These are phyloP conservation scores for Neosalanx taihuensis DNA, from an alignment of 2,797 vertebrate species.

Conservation along the genomic window DNA sequence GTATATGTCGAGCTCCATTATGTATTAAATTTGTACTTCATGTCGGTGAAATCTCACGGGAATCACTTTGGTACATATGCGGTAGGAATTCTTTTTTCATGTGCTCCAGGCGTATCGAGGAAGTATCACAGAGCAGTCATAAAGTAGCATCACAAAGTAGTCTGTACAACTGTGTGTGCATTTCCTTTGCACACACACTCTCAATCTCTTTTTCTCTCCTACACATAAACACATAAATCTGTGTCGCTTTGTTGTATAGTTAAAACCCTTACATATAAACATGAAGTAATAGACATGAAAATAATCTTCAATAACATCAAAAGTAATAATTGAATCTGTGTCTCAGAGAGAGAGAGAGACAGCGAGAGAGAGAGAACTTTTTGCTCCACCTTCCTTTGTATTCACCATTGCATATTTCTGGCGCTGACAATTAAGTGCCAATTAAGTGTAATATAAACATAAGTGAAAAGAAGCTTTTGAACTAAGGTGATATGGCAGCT, in stretches of 20 bases:
- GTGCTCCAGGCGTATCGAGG: not conserved
- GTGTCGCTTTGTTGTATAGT: not conserved
- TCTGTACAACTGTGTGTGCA: not conserved
- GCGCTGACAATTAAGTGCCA: too few species aligned
- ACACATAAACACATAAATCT: not conserved
- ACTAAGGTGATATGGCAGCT: slow-evolving; percentile 61
- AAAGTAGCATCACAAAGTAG: not conserved
- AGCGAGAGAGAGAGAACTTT: too few species aligned
- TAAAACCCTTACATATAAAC: not conserved
- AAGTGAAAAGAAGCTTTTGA: slow-evolving; percentile 59
- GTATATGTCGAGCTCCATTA: not conserved
- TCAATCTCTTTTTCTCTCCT: not conserved
- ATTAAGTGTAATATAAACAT: slow-evolving; percentile 31
- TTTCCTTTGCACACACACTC: not conserved
- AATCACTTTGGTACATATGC: not conserved
- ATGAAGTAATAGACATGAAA: not conserved
- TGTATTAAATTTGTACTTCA: not conserved
- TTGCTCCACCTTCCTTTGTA: too few species aligned
- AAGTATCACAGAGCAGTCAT: not conserved
- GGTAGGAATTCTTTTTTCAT: too few species aligned
- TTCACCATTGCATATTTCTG: too few species aligned
- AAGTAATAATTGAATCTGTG: not conserved
- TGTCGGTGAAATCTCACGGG: not conserved
- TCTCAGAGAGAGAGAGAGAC: too few species aligned
- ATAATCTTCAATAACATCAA: not conserved